These are phyloP conservation scores for Trypoxylus dichotomus DNA, from an alignment of 1,140 invertebrate genomes.

Conservation along the genomic window DNA sequence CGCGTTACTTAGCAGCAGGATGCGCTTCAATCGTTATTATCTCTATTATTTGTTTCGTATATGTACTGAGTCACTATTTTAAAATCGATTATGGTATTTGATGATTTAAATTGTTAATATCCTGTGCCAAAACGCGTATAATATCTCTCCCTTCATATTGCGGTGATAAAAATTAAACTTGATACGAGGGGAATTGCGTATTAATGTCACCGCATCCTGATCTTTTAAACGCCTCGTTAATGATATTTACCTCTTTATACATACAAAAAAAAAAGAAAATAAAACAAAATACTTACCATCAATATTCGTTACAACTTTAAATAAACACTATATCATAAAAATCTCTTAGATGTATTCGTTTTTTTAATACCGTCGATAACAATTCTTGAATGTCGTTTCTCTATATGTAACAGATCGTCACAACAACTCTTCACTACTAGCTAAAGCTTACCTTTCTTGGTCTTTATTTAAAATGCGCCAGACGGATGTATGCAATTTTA, in stretches of 20 bases:
- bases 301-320: too few relatives aligned
- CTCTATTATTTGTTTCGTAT: constrained; percentile 8
- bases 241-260: background rate
- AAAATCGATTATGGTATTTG: constrained; percentile 10
- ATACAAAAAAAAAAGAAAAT: too few relatives aligned
- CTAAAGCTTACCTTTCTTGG: background rate
- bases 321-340: too few relatives aligned
- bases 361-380: background rate
- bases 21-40: background rate
- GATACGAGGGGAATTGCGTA: background rate
- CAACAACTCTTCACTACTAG: background rate
- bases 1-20: background rate
- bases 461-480: constrained; percentile 3
- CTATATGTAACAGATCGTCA: background rate
- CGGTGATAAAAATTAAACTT: background rate
- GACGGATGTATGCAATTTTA: constrained; percentile 19
- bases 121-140: background rate
- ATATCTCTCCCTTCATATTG: background rate
- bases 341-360: too few relatives aligned
- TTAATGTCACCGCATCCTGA: background rate
- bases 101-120: background rate
- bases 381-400: background rate
- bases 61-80: constrained; percentile 1
- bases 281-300: too few relatives aligned
- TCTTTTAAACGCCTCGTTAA: background rate